These are phyloP conservation scores for Australoheros scitulus DNA, from an alignment of 2,113 vertebrate genomes.

Conservation along the genomic window DNA sequence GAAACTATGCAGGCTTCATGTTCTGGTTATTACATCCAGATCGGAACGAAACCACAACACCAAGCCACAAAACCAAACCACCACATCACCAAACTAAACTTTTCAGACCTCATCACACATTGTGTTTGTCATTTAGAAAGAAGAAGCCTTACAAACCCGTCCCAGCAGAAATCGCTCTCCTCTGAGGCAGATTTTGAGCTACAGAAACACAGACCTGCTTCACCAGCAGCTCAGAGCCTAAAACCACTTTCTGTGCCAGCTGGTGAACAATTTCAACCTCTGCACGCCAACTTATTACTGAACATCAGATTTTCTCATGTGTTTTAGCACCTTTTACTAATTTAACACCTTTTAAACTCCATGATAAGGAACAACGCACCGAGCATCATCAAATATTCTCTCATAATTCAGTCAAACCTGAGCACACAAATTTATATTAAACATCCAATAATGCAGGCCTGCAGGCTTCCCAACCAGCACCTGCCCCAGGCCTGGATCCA, in stretches of 20 bases:
- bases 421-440: background rate
- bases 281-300: background rate
- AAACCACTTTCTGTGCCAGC: background rate
- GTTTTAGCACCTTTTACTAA: background rate
- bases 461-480: accelerated
- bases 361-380: accelerated
- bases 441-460: background rate
- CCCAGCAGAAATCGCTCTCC: background rate
- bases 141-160: background rate
- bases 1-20: background rate
- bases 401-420: background rate
- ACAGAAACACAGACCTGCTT: background rate
- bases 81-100: slow-evolving; percentile 15
- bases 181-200: background rate
- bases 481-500: background rate
- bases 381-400: accelerated
- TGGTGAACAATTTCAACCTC: background rate
- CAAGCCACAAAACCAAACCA: slow-evolving; percentile 16
- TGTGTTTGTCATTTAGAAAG: slow-evolving; percentile 14
- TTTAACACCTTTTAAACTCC: background rate
- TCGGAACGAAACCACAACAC: background rate
- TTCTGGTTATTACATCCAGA: background rate
- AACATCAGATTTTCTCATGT: background rate
- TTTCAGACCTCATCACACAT: slow-evolving; percentile 6
- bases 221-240: background rate